Conservation (phyloP, 2,888 invertebrate species). For the Mermis nigrescens region DNA sequence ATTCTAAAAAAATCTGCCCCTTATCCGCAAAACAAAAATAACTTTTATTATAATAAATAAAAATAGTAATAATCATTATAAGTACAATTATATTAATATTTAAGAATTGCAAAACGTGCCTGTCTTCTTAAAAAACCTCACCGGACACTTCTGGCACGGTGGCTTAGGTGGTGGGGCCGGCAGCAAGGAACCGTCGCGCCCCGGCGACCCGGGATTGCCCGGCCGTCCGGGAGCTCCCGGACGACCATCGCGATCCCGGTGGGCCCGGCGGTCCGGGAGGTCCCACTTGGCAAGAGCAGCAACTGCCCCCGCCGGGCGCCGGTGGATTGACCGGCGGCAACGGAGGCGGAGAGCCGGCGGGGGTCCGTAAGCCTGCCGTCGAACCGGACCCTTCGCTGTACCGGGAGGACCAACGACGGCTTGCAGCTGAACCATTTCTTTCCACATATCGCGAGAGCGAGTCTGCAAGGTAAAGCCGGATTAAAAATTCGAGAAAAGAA, state of each 20-base stretch:
- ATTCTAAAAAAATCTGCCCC: too few species aligned
- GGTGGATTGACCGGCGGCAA: not conserved
- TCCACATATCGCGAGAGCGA: constrained; percentile 9
- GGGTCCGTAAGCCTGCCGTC: not conserved
- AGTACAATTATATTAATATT: not conserved
- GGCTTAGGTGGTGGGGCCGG: constrained; percentile 7
- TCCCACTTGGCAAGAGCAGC: constrained; percentile 4
- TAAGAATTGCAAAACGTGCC: not conserved
- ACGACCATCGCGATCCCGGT: constrained; percentile 9
- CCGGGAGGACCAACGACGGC: not conserved
- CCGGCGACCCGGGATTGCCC: constrained; percentile 10
- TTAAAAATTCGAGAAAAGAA: too few species aligned
- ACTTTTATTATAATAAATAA: too few species aligned
- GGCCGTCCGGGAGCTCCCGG: constrained; percentile 8
- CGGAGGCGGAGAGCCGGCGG: not conserved
- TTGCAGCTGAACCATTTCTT: constrained; percentile 6
- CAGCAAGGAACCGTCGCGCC: constrained; percentile 3
- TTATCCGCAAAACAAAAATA: too few species aligned
- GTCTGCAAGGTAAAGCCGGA: too few species aligned
- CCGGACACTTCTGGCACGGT: constrained; percentile 8
- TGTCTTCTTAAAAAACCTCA: not conserved
- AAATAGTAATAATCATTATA: too few species aligned
- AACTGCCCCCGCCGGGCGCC: not conserved
- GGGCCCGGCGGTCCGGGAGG: constrained; percentile 9
- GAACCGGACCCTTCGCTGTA: not conserved